Evolutionary conservation across 2,888 invertebrate genomes (phyloP), one percentile per base, ranked within the genome.

Genomic region (Cantharis lateralis): DNA sequence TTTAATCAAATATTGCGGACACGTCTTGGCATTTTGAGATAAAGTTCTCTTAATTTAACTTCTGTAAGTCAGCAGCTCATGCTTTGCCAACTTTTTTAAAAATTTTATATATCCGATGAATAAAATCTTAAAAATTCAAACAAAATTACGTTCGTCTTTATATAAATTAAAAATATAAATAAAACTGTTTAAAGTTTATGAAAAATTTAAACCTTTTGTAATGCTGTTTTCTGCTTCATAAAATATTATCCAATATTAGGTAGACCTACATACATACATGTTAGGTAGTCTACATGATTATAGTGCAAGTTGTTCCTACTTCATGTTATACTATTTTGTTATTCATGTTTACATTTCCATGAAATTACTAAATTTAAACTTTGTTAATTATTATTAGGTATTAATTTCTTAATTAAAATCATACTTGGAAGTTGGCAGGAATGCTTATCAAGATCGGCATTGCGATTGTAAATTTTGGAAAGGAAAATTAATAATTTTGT

Each of bases 11-110:
- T 81, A 81, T 81, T 81, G 75, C 80, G 77, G 69, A 75, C 80
- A 81, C 81, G 80, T 81, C 74, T 75, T 28, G 76, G 77, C 80
- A 78, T 78, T 81, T 80, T 80, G 79, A 80, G 80, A 81, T 80
- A 80, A 79, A 80, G 79, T 80, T 80, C 80, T 81, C 81, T 81
- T 81, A 80, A 81, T 81, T 81, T 81, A 81, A 80, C 80, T 81
- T 81, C 75, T 77, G 71, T 78, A 75, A 78, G 75, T 75, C 75
- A 78, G 75, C 78, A 74, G 78, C 68, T 74, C 71, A 63, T 71
- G 71, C 71, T 71, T 74, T 62, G 32, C 62, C 61, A 68, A 71
- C 71, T 73, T 73, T 28, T 64, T 62, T 68, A 73, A 62, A 74
- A 74, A 70, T 74, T 69, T 61, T 64, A 15, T 74, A 61, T 74